Conservation (phyloP, 2,797 vertebrate species). For the Gallinago nigripennis region DNA sequence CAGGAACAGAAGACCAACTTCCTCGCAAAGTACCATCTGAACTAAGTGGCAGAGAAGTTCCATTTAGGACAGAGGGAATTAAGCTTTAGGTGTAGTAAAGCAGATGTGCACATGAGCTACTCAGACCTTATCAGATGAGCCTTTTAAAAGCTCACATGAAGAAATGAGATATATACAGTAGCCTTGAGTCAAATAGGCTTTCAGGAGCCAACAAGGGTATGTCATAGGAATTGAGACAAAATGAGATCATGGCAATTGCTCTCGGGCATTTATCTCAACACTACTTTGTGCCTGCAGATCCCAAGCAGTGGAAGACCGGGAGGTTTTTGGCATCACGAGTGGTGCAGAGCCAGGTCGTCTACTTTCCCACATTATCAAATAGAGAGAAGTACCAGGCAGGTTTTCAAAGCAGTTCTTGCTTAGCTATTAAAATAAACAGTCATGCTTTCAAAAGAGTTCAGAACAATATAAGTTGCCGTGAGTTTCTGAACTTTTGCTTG, state of each 20-base stretch:
- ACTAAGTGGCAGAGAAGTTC: background rate
- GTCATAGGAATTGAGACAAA: background rate
- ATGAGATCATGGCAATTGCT: conserved; percentile 49
- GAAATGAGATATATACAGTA: conserved; percentile 11
- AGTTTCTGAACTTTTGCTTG: background rate
- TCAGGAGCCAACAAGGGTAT: conserved; percentile 31
- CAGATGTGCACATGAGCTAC: background rate
- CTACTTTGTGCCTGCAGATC: background rate
- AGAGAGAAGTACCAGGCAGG: background rate
- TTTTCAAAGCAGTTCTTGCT: background rate
- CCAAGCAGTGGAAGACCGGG: background rate
- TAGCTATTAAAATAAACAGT: background rate
- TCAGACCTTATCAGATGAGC: conserved; percentile 41
- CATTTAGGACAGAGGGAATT: conserved; percentile 17
- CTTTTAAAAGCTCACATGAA: background rate
- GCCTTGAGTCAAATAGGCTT: background rate
- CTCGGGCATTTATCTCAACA: conserved; percentile 43
- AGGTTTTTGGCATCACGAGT: background rate
- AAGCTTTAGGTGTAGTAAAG: background rate
- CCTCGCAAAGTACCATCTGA: background rate
- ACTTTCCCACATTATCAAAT: background rate
- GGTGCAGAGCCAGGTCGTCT: background rate
- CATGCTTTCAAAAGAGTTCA: background rate
- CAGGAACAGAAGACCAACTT: conserved; percentile 9
- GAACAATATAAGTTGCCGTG: background rate